Percentiles rank a stretch among this genome's conserved stretches.
These are phyloP conservation scores for Hymenochirus boettgeri DNA, from an alignment of 2,113 vertebrate genomes.

Conservation along the genomic window DNA sequence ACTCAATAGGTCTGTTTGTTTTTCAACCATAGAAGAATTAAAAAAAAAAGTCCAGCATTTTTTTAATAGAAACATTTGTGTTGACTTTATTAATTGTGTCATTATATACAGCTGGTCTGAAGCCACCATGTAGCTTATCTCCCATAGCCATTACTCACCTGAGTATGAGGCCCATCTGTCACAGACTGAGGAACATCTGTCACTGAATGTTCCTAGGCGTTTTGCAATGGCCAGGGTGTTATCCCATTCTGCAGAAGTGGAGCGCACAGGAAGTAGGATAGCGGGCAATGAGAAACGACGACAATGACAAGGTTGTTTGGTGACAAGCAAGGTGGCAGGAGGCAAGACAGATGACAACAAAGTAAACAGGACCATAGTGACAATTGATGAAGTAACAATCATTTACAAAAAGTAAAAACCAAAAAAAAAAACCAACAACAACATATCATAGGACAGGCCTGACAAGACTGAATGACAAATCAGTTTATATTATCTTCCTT, in stretches of 20 bases:
- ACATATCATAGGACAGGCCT: neutral
- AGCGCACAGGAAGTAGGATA: slow-evolving; percentile 8
- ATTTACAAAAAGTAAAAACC: slow-evolving; percentile 14
- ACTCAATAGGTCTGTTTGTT: too few species aligned
- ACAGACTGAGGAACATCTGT: slow-evolving; percentile 91
- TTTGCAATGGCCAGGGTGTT: slow-evolving; percentile 85
- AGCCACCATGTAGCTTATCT: neutral
- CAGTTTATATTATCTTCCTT: slow-evolving; percentile 47
- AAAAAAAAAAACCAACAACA: too few species aligned
- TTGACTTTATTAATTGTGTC: too few species aligned
- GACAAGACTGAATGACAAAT: slow-evolving; percentile 23
- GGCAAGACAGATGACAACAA: neutral
- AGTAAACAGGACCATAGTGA: neutral
- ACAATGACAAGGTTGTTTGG: neutral
- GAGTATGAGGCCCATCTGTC: slow-evolving; percentile 74
- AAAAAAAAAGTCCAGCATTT: too few species aligned
- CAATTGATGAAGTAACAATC: neutral
- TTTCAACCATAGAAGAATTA: too few species aligned
- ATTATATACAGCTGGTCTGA: too few species aligned
- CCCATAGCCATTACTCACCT: slow-evolving; percentile 57
- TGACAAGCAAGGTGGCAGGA: slow-evolving; percentile 15
- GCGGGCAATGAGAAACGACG: slow-evolving; percentile 15
- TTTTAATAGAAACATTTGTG: too few species aligned
- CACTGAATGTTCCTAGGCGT: slow-evolving; percentile 92
- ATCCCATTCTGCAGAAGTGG: slow-evolving; percentile 73